Conservation (phyloP, 2,888 invertebrate genomes). For the Heliconius cydno region DNA sequence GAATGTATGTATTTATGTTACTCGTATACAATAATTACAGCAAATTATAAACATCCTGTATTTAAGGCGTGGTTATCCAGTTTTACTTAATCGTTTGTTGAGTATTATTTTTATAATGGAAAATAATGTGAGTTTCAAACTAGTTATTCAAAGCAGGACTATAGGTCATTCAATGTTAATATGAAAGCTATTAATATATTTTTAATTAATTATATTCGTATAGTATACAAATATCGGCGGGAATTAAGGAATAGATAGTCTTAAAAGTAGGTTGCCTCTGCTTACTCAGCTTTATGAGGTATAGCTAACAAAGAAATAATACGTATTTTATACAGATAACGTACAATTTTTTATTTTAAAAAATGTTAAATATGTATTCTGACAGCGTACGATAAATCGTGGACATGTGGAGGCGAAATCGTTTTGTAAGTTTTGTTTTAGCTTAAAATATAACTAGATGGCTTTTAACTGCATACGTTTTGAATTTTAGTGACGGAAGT, state of each 20-base stretch:
- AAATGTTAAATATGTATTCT: not conserved
- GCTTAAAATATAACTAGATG: conserved; percentile 14
- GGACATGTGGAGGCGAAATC: not conserved
- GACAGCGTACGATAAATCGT: not conserved
- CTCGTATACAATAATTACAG: conserved; percentile 3
- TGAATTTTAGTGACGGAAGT: not conserved
- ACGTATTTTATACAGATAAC: too few relatives aligned
- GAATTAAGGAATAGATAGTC: not conserved
- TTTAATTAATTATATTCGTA: too few relatives aligned
- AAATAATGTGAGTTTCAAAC: not conserved
- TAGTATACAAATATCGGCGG: too few relatives aligned
- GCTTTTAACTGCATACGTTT: not conserved
- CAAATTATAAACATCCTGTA: conserved; percentile 7
- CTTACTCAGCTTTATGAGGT: not conserved
- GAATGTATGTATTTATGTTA: conserved; percentile 6
- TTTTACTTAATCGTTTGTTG: not conserved
- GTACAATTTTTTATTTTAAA: not conserved
- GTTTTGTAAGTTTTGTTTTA: not conserved
- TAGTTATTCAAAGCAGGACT: not conserved
- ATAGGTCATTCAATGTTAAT: too few relatives aligned
- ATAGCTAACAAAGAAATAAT: not conserved
- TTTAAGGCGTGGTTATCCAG: not conserved
- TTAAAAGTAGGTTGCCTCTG: not conserved
- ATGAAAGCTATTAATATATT: too few relatives aligned
- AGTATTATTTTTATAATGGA: conserved; percentile 2